phyloP scores from a whole-genome alignment of 2,113 vertebrate genomes.

The Lamprotornis superbus region DNA sequence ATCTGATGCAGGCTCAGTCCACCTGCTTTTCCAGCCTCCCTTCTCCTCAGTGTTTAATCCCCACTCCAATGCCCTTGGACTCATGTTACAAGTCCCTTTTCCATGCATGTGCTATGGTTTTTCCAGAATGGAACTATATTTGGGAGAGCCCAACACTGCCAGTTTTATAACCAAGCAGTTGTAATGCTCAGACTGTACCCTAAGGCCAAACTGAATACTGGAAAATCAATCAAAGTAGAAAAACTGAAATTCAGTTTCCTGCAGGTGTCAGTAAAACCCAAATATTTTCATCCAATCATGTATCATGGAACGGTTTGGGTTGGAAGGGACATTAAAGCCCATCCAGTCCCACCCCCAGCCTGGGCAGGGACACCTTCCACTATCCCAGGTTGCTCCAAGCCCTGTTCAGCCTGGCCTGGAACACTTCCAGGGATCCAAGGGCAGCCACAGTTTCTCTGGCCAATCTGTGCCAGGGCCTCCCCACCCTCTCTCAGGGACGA shows the following conservation, averaged over 20 bases:
- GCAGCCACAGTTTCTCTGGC: background rate
- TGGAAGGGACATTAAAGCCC: background rate
- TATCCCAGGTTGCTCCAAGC: fast-evolving
- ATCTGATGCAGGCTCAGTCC: background rate
- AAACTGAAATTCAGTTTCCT: background rate
- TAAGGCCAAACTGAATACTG: background rate
- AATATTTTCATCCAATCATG: background rate
- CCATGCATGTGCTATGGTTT: background rate
- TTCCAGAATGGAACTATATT: background rate
- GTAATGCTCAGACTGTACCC: background rate
- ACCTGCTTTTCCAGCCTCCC: background rate
- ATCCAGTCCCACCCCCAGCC: fast-evolving
- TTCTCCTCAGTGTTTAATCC: background rate
- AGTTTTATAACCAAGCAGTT: background rate
- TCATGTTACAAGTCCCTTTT: background rate
- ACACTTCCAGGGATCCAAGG: background rate
- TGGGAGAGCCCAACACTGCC: background rate
- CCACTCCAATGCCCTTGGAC: background rate
- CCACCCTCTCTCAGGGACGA: fast-evolving
- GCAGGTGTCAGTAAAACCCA: background rate
- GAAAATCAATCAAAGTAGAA: background rate
- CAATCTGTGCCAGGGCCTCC: fast-evolving
- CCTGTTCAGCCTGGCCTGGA: fast-evolving
- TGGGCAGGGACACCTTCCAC: background rate
- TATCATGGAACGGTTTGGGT: background rate